Base-by-base conservation (phyloP, 2,797 vertebrate genomes). In the Pseudotriccus pelzelni region DNA sequence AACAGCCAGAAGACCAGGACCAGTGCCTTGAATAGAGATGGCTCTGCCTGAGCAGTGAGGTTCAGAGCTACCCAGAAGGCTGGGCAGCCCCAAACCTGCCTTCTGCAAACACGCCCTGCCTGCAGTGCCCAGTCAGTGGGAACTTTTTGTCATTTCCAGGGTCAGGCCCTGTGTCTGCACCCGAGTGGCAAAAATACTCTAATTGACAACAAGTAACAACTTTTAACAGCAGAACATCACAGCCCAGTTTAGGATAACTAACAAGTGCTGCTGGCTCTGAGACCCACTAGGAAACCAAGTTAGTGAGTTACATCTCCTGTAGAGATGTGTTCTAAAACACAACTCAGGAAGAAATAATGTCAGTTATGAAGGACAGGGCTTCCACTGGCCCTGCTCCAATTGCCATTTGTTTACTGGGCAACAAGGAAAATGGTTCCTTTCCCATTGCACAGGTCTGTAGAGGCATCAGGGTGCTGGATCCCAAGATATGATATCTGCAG, bases 361-460 rank as follows among this genome's bases (percentile, higher is more conserved):
- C 41, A 53, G 39, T 87, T 60, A 23, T 3, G 27, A 89, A 75
- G 59, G 44, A 79, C 14, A 49, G 30, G 16, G 50, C 60, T 90
- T 70, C 36, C 53, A 47, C 19, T 78, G 60, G 44, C 52, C 47
- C 63, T 75, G 60, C 34, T 88, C 50, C 32, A 49, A 34, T 39
- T 86, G 62, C 37, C 43, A 34, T 34, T 84, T 76, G 23, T 64
- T 73, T 36, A 39, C 52, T 79, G 83, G 50, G 78, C 22, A 69
- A 47, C 20, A 67, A 19, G 44, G 43, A 84, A 93, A 86, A 91
- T 58, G 59, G 27, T 91, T 92, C 70, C 37, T 83, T 94, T 60
- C 53, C 53, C 46, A 36, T 5, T 64, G 46, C 52, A 79, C 55
- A 67, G 52, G 21, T 30, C 74, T 32, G 12, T 44, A 67, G 68